These are phyloP conservation scores for Mamestra configurata DNA, from an alignment of 1,140 invertebrate species.

Conservation along the genomic window DNA sequence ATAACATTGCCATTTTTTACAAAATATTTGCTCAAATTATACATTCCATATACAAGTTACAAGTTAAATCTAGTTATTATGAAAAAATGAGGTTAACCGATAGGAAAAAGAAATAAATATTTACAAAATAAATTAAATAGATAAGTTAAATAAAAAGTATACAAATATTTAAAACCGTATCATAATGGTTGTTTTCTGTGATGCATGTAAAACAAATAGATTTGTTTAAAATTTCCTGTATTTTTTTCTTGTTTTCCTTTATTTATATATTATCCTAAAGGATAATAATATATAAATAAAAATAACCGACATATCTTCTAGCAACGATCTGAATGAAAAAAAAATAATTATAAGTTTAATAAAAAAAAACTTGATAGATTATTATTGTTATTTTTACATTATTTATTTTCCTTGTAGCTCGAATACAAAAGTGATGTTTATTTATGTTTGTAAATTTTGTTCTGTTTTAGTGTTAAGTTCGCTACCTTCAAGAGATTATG, in stretches of 20 bases:
- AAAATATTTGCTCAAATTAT: no score
- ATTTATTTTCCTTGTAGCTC: neutral
- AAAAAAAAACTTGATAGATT: no score
- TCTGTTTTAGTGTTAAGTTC: slow-evolving; percentile 7
- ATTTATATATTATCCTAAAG: neutral
- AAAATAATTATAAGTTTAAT: no score
- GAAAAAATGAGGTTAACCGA: no score
- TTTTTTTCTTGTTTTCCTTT: no score
- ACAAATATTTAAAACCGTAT: neutral
- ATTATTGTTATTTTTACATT: neutral
- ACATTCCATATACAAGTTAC: no score
- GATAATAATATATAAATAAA: neutral
- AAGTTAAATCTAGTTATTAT: no score
- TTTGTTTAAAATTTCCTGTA: neutral
- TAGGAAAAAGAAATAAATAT: neutral
- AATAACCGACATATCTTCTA: neutral
- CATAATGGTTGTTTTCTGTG: neutral
- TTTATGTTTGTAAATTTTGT: slow-evolving; percentile 21
- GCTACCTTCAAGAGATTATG: neutral
- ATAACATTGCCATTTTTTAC: no score
- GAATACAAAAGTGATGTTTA: slow-evolving; percentile 1
- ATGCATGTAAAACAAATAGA: neutral
- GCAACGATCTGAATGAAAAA: neutral
- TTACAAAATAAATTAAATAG: neutral
- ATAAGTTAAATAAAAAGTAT: neutral